phyloP scores from a whole-genome alignment of 2,888 invertebrate species.

The Carcina quercana region DNA sequence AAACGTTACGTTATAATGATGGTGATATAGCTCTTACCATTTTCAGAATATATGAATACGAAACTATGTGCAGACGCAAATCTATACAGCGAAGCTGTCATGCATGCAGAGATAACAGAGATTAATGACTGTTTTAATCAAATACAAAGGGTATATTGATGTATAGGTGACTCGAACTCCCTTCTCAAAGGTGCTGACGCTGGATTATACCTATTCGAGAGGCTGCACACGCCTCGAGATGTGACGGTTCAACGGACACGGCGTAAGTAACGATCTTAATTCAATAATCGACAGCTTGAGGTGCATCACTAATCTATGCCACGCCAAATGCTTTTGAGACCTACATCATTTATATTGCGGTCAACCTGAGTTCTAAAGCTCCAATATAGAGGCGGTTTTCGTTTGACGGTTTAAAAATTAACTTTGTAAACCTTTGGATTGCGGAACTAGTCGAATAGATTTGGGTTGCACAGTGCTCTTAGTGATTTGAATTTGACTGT shows the following conservation, averaged over 20 bases:
- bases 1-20: no score
- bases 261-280: constrained; percentile 47
- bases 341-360: constrained; percentile 19
- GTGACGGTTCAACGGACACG: constrained; percentile 29
- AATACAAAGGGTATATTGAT: no score
- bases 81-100: no score
- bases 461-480: constrained; percentile 34
- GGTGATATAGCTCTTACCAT: no score
- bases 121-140: no score
- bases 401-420: constrained; percentile 13
- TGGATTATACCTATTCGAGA: background rate
- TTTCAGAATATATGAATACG: no score
- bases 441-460: constrained; percentile 43
- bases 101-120: no score
- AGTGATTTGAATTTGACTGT: constrained; percentile 22
- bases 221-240: constrained; percentile 18
- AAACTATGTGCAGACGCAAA: no score
- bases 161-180: no score
- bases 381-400: constrained; percentile 16
- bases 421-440: constrained; percentile 33
- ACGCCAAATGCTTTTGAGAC: constrained; percentile 26
- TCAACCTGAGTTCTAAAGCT: constrained; percentile 12
- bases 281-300: constrained; percentile 36
- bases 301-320: constrained; percentile 43
- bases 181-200: background rate